These are phyloP conservation scores for Ia io DNA, from an alignment of 2,113 vertebrate genomes.

Conservation along the genomic window DNA sequence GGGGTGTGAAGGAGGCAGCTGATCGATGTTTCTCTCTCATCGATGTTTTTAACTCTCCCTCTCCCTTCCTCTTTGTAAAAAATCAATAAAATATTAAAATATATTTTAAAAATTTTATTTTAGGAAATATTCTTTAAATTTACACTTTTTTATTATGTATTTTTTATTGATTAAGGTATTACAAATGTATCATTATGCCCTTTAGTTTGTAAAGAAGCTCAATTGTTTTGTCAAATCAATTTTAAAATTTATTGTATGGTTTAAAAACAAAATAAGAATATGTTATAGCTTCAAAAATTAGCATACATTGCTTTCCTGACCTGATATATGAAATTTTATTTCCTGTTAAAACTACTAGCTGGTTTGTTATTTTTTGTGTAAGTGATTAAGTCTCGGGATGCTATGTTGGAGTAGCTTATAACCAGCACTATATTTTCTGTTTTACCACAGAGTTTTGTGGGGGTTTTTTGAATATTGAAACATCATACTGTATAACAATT, in stretches of 20 bases:
- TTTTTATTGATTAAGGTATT: no score
- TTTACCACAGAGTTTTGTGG: background rate
- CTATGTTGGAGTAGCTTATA: background rate
- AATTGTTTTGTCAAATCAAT: slow-evolving; percentile 17
- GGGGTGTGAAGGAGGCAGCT: no score
- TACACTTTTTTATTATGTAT: background rate
- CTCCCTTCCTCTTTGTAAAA: no score
- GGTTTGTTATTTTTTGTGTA: background rate
- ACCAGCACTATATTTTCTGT: background rate
- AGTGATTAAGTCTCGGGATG: background rate
- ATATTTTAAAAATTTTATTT: background rate
- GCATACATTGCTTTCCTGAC: background rate
- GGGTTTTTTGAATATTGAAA: background rate
- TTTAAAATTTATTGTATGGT: background rate
- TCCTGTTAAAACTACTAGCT: background rate
- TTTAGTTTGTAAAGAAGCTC: background rate
- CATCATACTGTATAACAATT: background rate
- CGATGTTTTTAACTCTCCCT: no score
- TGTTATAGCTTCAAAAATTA: background rate
- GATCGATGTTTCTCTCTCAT: no score
- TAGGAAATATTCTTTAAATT: background rate
- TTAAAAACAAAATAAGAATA: background rate
- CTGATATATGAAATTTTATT: slow-evolving; percentile 21
- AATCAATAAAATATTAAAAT: no score
- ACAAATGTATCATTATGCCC: background rate